phyloP scores from a whole-genome alignment of 37 sponge, comb jelly and placozoan genomes.

The Axinella damicornis region DNA sequence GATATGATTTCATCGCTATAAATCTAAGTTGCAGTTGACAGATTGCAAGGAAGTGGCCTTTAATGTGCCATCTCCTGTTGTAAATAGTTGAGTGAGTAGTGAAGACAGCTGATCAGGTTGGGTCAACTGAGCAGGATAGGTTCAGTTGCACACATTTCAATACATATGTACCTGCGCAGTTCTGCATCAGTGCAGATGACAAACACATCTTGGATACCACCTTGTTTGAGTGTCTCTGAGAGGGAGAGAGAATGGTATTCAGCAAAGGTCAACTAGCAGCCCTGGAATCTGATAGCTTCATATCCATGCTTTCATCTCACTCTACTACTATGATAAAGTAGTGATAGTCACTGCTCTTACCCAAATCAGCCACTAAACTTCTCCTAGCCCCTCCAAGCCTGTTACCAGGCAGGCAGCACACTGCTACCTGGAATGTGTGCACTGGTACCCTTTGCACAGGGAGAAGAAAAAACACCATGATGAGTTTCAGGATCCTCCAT shows the following conservation, averaged over 20 bases:
- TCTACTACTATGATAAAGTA: too few relatives aligned
- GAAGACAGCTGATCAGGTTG: too few relatives aligned
- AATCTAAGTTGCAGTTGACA: not conserved
- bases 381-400: conserved; percentile 56
- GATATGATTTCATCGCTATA: not conserved
- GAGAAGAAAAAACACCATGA: not conserved
- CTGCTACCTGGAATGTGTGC: conserved; percentile 20
- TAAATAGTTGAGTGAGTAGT: too few relatives aligned
- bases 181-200: conserved; percentile 82
- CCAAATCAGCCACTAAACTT: conserved; percentile 76
- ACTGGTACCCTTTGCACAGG: conserved; percentile 41
- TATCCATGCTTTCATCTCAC: too few relatives aligned
- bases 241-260: not conserved
- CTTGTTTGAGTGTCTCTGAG: conserved; percentile 57
- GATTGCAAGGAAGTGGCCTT: too few relatives aligned
- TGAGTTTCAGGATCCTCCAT: too few relatives aligned
- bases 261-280: too few relatives aligned
- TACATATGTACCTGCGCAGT: conserved; percentile 49
- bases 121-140: not conserved
- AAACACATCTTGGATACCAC: conserved; percentile 75
- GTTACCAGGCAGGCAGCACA: conserved; percentile 65
- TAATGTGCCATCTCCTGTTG: too few relatives aligned
- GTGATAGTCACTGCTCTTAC: conserved; percentile 33
- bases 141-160: not conserved
- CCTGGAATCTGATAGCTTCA: too few relatives aligned